phyloP scores from a whole-genome alignment of 2,113 vertebrate genomes.

The Dolichallabes microphthalmus region DNA sequence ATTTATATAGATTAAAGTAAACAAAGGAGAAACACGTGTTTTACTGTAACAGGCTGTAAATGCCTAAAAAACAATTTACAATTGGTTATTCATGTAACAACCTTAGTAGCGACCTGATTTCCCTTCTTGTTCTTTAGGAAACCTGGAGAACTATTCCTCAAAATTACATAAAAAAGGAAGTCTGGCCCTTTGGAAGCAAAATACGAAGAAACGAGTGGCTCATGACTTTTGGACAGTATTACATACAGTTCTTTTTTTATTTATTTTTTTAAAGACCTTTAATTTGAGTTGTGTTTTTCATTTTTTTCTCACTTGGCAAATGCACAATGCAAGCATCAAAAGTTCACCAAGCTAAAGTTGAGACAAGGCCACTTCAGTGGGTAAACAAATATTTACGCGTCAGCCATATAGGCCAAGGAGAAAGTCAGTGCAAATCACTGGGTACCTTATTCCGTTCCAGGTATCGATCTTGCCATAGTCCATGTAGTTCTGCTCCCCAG shows the following conservation, averaged over 20 bases:
- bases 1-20: too few species aligned
- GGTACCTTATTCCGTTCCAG: conserved; percentile 92
- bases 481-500: conserved; percentile 83
- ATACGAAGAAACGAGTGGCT: too few species aligned
- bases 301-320: neutral
- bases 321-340: conserved; percentile 1
- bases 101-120: too few species aligned
- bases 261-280: conserved; percentile 18
- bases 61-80: too few species aligned
- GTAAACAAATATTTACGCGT: neutral
- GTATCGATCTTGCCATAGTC: conserved; percentile 91
- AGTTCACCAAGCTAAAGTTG: conserved; percentile 2
- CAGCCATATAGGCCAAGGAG: conserved; percentile 13
- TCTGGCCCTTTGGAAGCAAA: too few species aligned
- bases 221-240: too few species aligned
- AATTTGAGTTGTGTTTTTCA: neutral
- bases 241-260: neutral
- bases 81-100: too few species aligned
- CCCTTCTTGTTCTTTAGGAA: too few species aligned
- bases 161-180: too few species aligned
- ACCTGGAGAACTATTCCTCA: too few species aligned
- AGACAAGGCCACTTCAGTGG: conserved; percentile 17
- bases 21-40: too few species aligned
- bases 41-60: too few species aligned
- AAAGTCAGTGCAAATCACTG: neutral